Evolutionary conservation across 2,113 vertebrate genomes (phyloP), one percentile per base, ranked within the genome.

Genomic region (Dipodomys spectabilis): DNA sequence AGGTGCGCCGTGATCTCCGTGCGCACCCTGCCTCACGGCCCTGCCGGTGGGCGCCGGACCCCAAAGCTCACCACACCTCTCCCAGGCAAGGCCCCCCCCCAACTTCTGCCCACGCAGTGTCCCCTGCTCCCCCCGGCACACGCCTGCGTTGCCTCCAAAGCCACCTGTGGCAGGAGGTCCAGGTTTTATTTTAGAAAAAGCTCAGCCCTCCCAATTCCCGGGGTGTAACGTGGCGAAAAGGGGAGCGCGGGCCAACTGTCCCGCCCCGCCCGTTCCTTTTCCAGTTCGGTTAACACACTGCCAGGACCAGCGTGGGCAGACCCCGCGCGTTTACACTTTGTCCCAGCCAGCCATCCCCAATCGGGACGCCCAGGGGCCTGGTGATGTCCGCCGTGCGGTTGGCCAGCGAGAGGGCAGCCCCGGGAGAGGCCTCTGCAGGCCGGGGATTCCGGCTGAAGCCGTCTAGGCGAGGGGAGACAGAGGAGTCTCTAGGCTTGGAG

Each of bases 1-100:
- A 57, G 77, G 85, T 88, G 77, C 22, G 44, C 71, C 94, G 82
- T 84, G 90, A 94, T 93, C 44, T 23, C 44, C n/a, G 73, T 87
- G 32, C 62, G 49, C 23, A 44, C 44, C 88, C n/a, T n/a, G n/a
- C n/a, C 71, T 67, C 32, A n/a, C 49, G 0, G 3, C 30, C 53
- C 30, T 18, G 65, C 30, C 8, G 1, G 22, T 12, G 79, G 8
- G 7, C 32, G 4, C 10, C 0, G 22, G 23, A 64, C 73, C 60
- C 81, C 80, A 32, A 49, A 69, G 35, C 39, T 65, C 92, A 30
- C 72, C 25, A n/a, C 28, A 30, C 27, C 27, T 69, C 45, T 72
- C 67, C 18, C 35, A 2, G 32, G 45, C 53, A 8, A 64, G 72
- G 53, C 86, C 68, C 12, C 0, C 68, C 9, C 0, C 35, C 53